A percentile compares a stretch with the other conserved stretches of the same genome.
phyloP scores from a whole-genome alignment of 2,113 vertebrate species.

The Corythornis cristatus region DNA sequence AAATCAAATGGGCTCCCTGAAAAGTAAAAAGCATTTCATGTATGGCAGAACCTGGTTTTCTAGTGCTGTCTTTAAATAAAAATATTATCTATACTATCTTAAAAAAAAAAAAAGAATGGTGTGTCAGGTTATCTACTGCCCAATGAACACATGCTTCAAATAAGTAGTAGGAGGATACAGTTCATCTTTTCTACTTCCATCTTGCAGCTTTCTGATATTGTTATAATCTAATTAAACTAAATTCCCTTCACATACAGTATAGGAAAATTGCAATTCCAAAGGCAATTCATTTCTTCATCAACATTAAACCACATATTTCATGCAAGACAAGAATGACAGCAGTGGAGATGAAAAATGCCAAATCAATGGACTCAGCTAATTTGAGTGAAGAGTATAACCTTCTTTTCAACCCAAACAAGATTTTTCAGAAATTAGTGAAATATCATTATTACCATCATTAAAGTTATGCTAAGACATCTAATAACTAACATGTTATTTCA shows the following conservation, averaged over 20 bases:
- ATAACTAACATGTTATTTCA: neutral
- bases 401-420: neutral
- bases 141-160: neutral
- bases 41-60: neutral
- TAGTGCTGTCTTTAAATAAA: neutral
- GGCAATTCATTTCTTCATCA: neutral
- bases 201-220: neutral
- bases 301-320: neutral
- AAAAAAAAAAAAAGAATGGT: neutral
- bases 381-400: neutral
- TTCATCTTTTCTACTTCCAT: neutral
- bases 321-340: neutral
- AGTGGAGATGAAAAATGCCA: neutral
- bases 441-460: neutral
- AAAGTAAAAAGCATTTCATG: constrained; percentile 32
- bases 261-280: neutral
- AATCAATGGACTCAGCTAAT: neutral
- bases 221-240: neutral
- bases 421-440: neutral
- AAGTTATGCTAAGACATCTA: neutral
- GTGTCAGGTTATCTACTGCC: neutral
- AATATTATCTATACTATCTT: neutral
- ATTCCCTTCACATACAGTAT: neutral
- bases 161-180: neutral
- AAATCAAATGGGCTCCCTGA: constrained; percentile 24